These are phyloP conservation scores for Gopherus flavomarginatus DNA, from an alignment of 2,113 vertebrate genomes.

Conservation along the genomic window DNA sequence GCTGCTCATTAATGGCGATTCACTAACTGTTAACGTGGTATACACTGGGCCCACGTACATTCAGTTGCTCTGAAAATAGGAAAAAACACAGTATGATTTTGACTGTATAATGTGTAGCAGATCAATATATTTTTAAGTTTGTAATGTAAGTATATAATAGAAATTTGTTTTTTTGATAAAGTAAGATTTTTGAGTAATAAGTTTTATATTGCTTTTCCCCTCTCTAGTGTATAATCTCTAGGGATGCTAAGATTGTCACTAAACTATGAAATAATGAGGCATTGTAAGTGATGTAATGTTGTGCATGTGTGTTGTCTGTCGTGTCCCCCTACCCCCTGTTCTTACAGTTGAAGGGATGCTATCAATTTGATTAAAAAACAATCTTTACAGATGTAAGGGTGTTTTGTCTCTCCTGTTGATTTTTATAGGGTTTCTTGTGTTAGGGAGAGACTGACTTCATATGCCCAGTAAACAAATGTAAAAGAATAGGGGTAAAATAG, in stretches of 20 bases:
- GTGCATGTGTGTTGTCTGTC: too few relatives aligned
- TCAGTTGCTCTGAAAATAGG: not conserved
- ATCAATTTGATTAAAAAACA: not conserved
- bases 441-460: not conserved
- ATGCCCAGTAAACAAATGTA: not conserved
- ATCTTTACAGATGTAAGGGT: not conserved
- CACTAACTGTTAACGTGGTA: not conserved
- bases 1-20: not conserved
- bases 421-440: not conserved
- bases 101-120: too few relatives aligned
- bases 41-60: not conserved
- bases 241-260: too few relatives aligned
- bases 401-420: not conserved
- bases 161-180: not conserved
- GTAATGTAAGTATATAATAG: not conserved
- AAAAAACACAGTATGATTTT: not conserved
- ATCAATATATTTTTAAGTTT: not conserved
- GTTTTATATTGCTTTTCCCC: too few relatives aligned
- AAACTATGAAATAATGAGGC: too few relatives aligned
- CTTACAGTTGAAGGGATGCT: too few relatives aligned
- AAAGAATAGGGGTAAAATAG: not conserved
- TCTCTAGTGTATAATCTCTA: too few relatives aligned
- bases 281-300: too few relatives aligned
- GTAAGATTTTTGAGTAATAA: too few relatives aligned
- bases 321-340: too few relatives aligned